Evolutionary conservation across 2,113 vertebrate genomes (phyloP).

Genomic region (pig (Sus scrofa)): T2T-Sscrofa CM000827.6:56308001-56308500

Average conservation of each 20-base stretch:
- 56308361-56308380: background rate
- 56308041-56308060: background rate
- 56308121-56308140: background rate
- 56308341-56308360: background rate
- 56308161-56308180: background rate
- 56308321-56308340: background rate
- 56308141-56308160: background rate
- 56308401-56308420: background rate
- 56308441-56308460: no score
- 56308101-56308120: background rate
- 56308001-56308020: slow-evolving; percentile 13
- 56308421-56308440: no score
- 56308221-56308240: background rate
- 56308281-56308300: background rate
- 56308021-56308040: background rate
- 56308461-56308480: no score
- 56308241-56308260: background rate
- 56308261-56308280: background rate
- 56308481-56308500: no score
- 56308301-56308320: background rate
- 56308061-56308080: background rate
- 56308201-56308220: background rate
- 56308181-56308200: background rate
- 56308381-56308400: background rate
- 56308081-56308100: background rate